Evolutionary conservation across 2,888 invertebrate species (phyloP), one percentile per base, ranked within the genome.

Genomic region (Anoncus sp.): DNA sequence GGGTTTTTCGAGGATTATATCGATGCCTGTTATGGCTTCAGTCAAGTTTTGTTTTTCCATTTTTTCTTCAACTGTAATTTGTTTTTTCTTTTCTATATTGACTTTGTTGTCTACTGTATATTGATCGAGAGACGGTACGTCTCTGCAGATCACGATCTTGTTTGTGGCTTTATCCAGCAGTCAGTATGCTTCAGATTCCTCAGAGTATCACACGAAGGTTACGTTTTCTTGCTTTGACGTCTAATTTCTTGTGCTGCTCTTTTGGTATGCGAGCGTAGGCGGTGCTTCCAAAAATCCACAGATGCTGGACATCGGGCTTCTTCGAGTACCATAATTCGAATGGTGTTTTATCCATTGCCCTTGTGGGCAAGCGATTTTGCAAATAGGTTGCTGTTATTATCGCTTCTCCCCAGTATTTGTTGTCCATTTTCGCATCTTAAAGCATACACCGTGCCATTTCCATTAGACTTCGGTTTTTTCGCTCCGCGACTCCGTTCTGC

Each of bases 351-450:
- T 47, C 31, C 16, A 31, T 20, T 20, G 66, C 60, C 47, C 49
- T 77, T 6, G 79, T 72, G 0, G 81, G 80, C 22, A 80, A 53
- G 31, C 65, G 45, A 49, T 82, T 83, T 27, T 80, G 75, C 3
- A 82, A 59, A 71, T 73, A 83, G n/a, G 59, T 71, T 6, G 82
- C 84, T 5, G 81, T 82, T 14, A n/a, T n/a, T n/a, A n/a, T n/a
- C 2, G 38, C 38, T 38, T 38, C 38, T 38, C 9, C 38, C 38
- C 38, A 38, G 38, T 38, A 38, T 10, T 10, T 6, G 2, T 38
- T 38, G 38, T 38, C 12, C 38, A 38, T 38, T 10, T 38, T 38
- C 10, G 38, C 38, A 12, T 38, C 38, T 6, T 10, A 10, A 2
- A 38, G 38, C 10, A 10, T 38, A 12, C 38, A 38, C 10, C 57